These are phyloP conservation scores for Panopea generosa DNA, from an alignment of 2,888 invertebrate species.

Conservation along the genomic window DNA sequence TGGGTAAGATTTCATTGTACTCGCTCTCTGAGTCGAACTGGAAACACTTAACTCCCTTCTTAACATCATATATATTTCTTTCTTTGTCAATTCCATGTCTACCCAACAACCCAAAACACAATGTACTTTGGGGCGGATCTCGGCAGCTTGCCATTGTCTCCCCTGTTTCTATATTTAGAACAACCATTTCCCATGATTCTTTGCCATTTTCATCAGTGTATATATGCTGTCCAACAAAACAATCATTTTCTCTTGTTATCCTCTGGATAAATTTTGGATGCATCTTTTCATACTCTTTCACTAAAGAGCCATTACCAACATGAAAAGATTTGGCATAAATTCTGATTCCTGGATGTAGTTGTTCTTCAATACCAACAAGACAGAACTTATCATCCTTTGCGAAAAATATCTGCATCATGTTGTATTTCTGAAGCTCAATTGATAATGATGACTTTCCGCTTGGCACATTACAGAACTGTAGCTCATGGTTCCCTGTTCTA, in stretches of 20 bases:
- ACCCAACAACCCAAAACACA: conserved; percentile 50
- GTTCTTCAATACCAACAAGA: conserved; percentile 53
- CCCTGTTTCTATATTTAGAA: conserved; percentile 57
- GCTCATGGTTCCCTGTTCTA: conserved; percentile 8
- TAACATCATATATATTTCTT: conserved; percentile 62
- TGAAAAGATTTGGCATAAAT: conserved; percentile 42
- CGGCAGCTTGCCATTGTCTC: conserved; percentile 31
- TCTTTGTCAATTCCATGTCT: conserved; percentile 64
- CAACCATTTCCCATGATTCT: conserved; percentile 52
- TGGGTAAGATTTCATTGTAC: conserved; percentile 36
- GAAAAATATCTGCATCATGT: conserved; percentile 52
- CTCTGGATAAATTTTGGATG: conserved; percentile 52
- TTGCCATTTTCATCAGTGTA: conserved; percentile 34
- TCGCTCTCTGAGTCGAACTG: conserved; percentile 65
- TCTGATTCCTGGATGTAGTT: conserved; percentile 36
- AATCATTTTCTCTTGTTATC: conserved; percentile 50
- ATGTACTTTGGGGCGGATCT: conserved; percentile 29
- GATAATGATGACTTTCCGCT: conserved; percentile 23
- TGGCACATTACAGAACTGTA: conserved; percentile 44
- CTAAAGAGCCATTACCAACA: conserved; percentile 30
- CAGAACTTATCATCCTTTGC: conserved; percentile 51
- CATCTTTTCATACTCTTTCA: conserved; percentile 34
- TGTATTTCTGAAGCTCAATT: conserved; percentile 33
- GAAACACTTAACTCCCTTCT: conserved; percentile 49
- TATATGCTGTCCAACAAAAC: conserved; percentile 51